Evolutionary conservation across 2,888 invertebrate species (phyloP).

Genomic region (Drosophila greeni): DNA sequence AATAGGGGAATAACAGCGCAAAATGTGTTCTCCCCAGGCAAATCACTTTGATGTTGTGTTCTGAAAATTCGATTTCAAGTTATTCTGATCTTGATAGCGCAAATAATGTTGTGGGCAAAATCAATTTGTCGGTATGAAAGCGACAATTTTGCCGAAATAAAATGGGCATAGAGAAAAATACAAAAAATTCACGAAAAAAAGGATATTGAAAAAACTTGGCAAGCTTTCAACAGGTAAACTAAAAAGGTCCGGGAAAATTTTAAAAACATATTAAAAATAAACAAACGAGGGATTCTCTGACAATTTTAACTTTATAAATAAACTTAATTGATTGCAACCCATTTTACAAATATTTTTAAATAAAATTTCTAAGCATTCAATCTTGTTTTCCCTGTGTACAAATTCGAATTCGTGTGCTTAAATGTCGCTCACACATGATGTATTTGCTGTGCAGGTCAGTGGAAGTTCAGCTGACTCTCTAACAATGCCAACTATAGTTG

Average conservation of each 20-base stretch:
- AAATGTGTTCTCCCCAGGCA: constrained; percentile 17
- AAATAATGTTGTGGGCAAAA: constrained; percentile 27
- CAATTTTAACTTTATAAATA: not conserved
- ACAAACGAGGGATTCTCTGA: not conserved
- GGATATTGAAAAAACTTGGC: not conserved
- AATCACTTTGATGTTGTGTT: constrained; percentile 43
- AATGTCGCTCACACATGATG: constrained; percentile 25
- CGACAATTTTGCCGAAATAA: constrained; percentile 20
- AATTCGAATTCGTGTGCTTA: constrained; percentile 17
- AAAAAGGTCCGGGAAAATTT: not conserved
- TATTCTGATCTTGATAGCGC: constrained; percentile 22
- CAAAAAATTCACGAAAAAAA: not conserved
- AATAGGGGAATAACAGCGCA: not conserved
- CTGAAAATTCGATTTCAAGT: constrained; percentile 22
- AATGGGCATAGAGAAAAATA: not conserved
- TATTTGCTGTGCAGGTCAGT: constrained; percentile 33
- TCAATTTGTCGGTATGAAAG: constrained; percentile 21
- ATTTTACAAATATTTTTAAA: not conserved
- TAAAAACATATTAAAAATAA: not conserved
- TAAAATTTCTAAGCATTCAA: not conserved
- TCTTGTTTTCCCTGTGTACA: not conserved
- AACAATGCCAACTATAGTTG: constrained; percentile 40
- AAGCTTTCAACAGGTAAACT: too few species aligned
- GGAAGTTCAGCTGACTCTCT: constrained; percentile 30
- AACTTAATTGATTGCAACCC: accelerated